Conservation (phyloP, 2,113 vertebrate species). For the Malaclemys terrapin region DNA sequence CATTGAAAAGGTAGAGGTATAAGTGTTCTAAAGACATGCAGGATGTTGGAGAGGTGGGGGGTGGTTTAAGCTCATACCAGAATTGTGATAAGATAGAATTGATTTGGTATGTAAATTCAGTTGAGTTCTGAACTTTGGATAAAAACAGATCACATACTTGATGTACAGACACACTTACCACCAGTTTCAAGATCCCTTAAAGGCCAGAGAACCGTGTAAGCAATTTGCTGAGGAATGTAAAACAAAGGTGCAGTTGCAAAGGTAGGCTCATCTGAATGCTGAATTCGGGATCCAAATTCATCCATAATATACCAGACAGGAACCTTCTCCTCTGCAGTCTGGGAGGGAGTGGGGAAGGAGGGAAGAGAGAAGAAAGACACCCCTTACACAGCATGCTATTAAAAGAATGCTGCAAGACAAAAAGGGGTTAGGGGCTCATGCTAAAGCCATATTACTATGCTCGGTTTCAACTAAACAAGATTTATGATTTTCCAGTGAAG, state of each 20-base stretch:
- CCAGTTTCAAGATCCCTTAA: constrained; percentile 88
- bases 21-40: background rate
- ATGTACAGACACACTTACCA: constrained; percentile 78
- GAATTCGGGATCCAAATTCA: constrained; percentile 94
- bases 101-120: background rate
- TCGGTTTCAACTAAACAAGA: background rate
- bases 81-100: background rate
- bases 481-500: background rate
- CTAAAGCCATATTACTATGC: background rate
- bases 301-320: constrained; percentile 99
- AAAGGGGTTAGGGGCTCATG: background rate
- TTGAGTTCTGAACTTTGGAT: too few species aligned
- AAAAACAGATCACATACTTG: background rate
- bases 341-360: background rate
- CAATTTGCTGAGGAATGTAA: constrained; percentile 83
- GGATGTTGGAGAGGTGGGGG: background rate
- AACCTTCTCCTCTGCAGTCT: constrained; percentile 89
- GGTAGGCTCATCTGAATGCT: constrained; percentile 89
- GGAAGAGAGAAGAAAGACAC: background rate
- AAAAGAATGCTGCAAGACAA: background rate
- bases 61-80: background rate
- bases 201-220: constrained; percentile 94
- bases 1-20: background rate
- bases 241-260: constrained; percentile 91
- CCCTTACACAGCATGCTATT: accelerated